A percentile compares a stretch with the other conserved stretches of the same genome.
Conservation (phyloP, 2,888 invertebrate genomes). For the Ophraella communa region DNA sequence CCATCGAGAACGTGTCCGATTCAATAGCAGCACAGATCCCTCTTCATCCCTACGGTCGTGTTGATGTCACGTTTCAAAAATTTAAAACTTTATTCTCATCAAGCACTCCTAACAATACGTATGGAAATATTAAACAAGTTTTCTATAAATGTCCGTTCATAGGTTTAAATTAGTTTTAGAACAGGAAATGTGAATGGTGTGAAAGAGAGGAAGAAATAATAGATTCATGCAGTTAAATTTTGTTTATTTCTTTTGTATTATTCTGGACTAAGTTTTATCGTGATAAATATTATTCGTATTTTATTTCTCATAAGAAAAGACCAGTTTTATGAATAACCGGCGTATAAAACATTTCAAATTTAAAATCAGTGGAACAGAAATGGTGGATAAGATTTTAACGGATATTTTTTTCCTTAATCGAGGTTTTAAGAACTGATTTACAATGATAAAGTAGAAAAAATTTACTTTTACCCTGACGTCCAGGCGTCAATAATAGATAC, state of each 20-base stretch:
- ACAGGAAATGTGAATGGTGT: conserved; percentile 11
- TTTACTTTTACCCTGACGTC: no score
- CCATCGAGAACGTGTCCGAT: conserved; percentile 17
- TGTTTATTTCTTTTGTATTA: background rate
- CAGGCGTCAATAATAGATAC: no score
- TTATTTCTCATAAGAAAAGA: no score
- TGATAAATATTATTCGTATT: no score
- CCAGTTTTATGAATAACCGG: no score
- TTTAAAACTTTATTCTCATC: conserved; percentile 12
- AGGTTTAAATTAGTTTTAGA: background rate
- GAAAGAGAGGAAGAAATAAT: background rate
- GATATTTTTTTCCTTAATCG: no score
- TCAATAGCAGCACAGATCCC: conserved; percentile 11
- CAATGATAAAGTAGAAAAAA: no score
- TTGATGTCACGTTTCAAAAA: conserved; percentile 23
- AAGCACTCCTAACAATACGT: conserved; percentile 6
- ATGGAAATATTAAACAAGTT: conserved; percentile 10
- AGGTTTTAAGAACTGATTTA: no score
- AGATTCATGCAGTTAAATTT: background rate
- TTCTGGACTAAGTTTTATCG: background rate
- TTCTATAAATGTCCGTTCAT: background rate
- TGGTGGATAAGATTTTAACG: no score
- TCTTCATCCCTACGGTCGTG: conserved; percentile 13
- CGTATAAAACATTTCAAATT: no score
- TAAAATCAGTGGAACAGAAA: no score